phyloP scores from a whole-genome alignment of 1,140 invertebrate species.

The Drosophila kanapiae region DNA sequence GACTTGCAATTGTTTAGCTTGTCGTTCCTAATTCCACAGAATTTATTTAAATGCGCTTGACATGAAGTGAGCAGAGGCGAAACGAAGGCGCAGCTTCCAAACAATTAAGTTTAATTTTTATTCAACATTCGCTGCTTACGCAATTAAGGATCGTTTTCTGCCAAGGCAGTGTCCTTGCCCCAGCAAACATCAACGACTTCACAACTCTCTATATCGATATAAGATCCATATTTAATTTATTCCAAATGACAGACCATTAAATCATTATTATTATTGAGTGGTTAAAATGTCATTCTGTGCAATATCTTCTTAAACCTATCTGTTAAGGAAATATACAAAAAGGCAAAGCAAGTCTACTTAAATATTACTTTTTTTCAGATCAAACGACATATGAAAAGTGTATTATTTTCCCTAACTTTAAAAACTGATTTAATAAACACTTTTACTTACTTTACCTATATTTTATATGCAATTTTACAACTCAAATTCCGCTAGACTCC shows the following conservation, averaged over 20 bases:
- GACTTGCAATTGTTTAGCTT: conserved; percentile 68
- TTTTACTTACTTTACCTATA: not conserved
- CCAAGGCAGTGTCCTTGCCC: conserved; percentile 68
- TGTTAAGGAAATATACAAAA: not conserved
- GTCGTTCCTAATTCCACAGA: conserved; percentile 28
- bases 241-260: too few relatives aligned
- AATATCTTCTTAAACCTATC: not conserved
- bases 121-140: conserved; percentile 5
- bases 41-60: conserved; percentile 62
- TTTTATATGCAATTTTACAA: not conserved
- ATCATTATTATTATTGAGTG: not conserved
- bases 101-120: conserved; percentile 72
- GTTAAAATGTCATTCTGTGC: not conserved
- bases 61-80: conserved; percentile 34
- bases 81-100: conserved; percentile 33
- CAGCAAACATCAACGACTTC: conserved; percentile 19
- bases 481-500: too few relatives aligned
- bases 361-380: not conserved
- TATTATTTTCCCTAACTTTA: too few relatives aligned
- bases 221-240: not conserved
- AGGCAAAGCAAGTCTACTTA: not conserved
- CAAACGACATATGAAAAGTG: too few relatives aligned
- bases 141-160: conserved; percentile 68
- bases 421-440: too few relatives aligned
- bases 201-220: not conserved